Evolutionary conservation across 2,797 vertebrate genomes (phyloP).

Genomic region (Bradypodion pumilum): DNA sequence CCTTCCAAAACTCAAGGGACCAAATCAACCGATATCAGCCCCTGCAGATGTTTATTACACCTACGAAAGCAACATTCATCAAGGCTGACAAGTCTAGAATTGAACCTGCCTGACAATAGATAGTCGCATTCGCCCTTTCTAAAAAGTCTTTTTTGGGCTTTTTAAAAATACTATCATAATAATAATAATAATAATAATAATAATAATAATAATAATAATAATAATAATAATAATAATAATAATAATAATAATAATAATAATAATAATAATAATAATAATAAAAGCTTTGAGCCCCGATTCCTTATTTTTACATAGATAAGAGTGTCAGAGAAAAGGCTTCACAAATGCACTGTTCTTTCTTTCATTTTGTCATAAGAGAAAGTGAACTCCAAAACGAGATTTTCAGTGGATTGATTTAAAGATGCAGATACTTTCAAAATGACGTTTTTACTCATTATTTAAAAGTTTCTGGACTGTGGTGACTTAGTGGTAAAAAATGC

Average conservation of each 20-base stretch:
- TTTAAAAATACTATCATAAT: no score
- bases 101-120: conserved; percentile 38
- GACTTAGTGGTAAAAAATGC: no score
- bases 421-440: not conserved
- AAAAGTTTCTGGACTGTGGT: no score
- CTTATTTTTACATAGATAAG: not conserved
- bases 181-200: no score
- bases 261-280: no score
- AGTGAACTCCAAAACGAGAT: not conserved
- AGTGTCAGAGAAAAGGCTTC: not conserved
- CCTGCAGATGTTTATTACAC: conserved; percentile 26
- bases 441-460: not conserved
- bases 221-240: no score
- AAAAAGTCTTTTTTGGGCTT: not conserved
- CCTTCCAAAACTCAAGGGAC: not conserved
- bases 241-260: no score
- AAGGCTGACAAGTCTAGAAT: conserved; percentile 7
- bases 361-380: not conserved
- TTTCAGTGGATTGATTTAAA: conserved; percentile 7
- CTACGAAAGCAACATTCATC: conserved; percentile 13
- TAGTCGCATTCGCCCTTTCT: fast-evolving
- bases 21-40: not conserved
- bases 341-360: not conserved
- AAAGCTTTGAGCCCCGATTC: not conserved
- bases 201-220: no score